Base-by-base conservation (phyloP, 1,140 invertebrate species). In the Drosophila equinoxialis region DNA sequence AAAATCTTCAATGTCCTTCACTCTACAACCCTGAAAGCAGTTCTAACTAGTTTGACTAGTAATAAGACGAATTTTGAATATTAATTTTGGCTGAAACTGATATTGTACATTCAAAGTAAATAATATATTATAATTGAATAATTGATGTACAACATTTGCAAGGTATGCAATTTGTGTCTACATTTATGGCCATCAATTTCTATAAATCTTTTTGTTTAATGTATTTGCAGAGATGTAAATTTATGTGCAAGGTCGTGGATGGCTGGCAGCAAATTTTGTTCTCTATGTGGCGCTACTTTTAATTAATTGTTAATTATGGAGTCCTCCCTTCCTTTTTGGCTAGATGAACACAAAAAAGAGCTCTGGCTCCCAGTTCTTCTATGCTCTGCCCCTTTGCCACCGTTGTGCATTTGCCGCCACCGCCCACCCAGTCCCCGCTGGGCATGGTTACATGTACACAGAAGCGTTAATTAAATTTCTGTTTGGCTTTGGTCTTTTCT, bases 401-500 rank as follows among this genome's bases (percentile, higher is more conserved):
- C 33, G 13, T 20, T 51, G 45, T 51, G 45, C 17, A 51, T 1
- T 54, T 59, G 14, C 57, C 59, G 23, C 35, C 54, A 54, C 30
- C 67, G 11, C 65, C 55, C 26, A 23, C 8, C n/a, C 79, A 42
- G 61, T 65, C 17, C 82, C 80, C 60, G 77, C 84, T 89, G 84
- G 42, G 84, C 79, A 70, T 72, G 78, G 84, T 78, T 89, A 84
- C 84, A 87, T 87, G 84, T 77, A 89, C 80, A 80, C 84, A 87
- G 84, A 87, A 87, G 84, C 84, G 84, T 87, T 87, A 87, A 87
- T 87, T 87, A 87, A 87, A 87, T 87, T 87, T 87, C 80, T 87
- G 77, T 70, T 72, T 69, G 84, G 74, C 70, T 66, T 68, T 69
- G 55, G 75, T 68, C 76, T 78, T 58, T 78, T 51, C 39, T 45